phyloP scores from a whole-genome alignment of 2,797 vertebrate species.

The Limosa lapponica region DNA sequence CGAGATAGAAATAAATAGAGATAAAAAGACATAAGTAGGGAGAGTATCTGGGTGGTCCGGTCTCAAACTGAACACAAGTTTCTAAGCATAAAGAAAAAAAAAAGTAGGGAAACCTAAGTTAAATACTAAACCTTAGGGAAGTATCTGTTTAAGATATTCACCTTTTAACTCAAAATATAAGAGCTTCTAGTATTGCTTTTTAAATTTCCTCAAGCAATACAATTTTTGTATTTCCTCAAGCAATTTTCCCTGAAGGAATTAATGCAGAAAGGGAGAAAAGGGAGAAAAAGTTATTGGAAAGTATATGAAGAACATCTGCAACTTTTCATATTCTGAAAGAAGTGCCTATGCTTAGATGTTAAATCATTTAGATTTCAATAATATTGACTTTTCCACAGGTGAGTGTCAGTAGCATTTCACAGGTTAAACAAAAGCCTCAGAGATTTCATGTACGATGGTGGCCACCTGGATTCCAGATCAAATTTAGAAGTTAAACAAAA shows the following conservation, averaged over 20 bases:
- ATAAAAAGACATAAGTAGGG: neutral
- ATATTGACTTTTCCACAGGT: neutral
- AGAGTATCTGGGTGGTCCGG: neutral
- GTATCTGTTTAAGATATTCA: neutral
- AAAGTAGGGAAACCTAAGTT: neutral
- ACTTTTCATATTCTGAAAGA: neutral
- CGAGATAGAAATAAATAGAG: neutral
- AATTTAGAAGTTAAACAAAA: neutral
- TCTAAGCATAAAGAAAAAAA: neutral
- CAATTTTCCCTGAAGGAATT: neutral
- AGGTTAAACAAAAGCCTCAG: neutral
- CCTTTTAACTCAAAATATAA: neutral
- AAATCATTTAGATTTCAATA: neutral
- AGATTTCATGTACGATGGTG: neutral
- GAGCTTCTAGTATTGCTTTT: neutral
- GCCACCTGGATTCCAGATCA: neutral
- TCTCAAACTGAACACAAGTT: neutral
- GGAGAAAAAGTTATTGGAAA: neutral
- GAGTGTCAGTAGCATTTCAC: neutral
- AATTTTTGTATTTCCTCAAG: neutral
- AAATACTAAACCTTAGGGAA: neutral
- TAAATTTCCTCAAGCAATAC: neutral
- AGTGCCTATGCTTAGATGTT: neutral
- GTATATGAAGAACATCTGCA: neutral
- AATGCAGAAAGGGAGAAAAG: neutral